A percentile compares a stretch with the other conserved stretches of the same genome.
These are phyloP conservation scores for Trinorchestia longiramus DNA, from an alignment of 1,140 invertebrate genomes.

Conservation along the genomic window DNA sequence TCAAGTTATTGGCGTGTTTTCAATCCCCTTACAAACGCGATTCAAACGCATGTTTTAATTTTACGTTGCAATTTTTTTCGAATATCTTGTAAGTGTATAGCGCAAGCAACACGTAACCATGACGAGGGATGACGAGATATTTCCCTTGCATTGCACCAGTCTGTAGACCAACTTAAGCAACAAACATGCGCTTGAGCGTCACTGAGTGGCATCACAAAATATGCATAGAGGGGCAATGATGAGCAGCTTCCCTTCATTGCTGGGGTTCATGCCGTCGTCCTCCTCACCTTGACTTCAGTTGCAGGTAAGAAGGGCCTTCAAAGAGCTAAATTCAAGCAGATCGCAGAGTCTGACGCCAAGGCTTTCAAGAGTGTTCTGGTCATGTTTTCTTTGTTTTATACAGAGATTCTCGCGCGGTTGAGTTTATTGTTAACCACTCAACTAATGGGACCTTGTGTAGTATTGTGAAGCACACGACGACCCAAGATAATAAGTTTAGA, in stretches of 20 bases:
- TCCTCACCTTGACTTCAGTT: background rate
- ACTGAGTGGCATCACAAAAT: background rate
- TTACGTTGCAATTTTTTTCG: too few species aligned
- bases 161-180: background rate
- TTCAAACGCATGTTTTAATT: background rate
- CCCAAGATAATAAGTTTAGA: too few species aligned
- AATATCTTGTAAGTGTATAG: too few species aligned
- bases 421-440: too few species aligned
- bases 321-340: background rate
- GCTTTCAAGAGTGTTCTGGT: background rate
- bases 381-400: background rate
- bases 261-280: background rate
- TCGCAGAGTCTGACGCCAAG: background rate
- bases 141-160: background rate
- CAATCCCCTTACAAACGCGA: background rate
- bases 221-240: background rate
- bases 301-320: background rate
- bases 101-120: background rate
- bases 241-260: background rate
- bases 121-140: background rate
- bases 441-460: too few species aligned
- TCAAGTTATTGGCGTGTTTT: background rate
- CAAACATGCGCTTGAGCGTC: background rate
- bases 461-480: background rate
- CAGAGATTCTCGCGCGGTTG: background rate